Evolutionary conservation across 2,113 vertebrate species (phyloP), one percentile per base, ranked within the genome.

Genomic region (Opisthocomus hoazin): DNA sequence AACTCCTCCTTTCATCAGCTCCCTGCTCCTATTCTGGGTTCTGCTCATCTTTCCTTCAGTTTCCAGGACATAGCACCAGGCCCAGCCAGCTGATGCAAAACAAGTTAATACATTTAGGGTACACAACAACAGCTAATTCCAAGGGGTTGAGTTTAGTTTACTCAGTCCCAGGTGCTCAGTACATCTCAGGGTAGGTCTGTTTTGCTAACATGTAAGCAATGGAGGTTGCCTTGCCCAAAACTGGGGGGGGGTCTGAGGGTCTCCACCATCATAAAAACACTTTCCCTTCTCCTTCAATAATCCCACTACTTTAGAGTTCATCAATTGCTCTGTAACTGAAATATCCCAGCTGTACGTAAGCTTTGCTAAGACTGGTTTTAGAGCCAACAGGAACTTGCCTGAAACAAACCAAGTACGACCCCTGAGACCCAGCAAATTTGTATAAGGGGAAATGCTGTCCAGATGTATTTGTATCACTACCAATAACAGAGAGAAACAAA

Each of bases 351-450:
- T 95, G 92, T 18, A 77, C 3, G 2, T 51, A 41, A 86, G 79
- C 51, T 90, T 80, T 92, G 48, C 68, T 95, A 88, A 84, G 26
- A 6, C 15, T 19, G 37, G 19, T 78, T 87, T 87, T 75, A 58
- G 37, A 91, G 86, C 83, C 89, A 97, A 87, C 27, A 83, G 53
- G 65, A 96, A 92, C 70, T 93, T 29, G 90, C 22, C 61, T 73
- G 73, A 94, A 92, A 96, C 84, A 93, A 95, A 91, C 15, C 48
- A 77, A 95, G 88, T 29, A 60, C 1, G 0, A 89, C 76, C 90
- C 86, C 46, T 7, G 83, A 96, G 94, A 95, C 48, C 5, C 86
- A 90, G 84, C 8, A 75, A 84, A 86, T 95, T 84, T 93, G 45
- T 82, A 14, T 29, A 78, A 84, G 60, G 83, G 64, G 39, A 93